phyloP scores from a whole-genome alignment of 2,888 invertebrate genomes.

The Polyommatus iphigenia region DNA sequence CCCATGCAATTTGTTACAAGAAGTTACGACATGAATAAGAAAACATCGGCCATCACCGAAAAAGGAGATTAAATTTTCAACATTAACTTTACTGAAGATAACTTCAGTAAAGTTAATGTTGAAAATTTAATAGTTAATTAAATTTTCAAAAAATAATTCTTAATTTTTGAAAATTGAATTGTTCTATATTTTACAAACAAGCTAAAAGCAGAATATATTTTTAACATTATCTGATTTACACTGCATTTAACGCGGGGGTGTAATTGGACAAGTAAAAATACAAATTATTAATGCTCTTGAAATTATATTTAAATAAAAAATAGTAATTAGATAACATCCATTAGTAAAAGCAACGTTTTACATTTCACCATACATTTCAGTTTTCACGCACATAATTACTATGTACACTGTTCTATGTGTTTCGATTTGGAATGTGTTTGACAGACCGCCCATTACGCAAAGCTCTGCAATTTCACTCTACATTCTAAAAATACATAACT shows the following conservation, averaged over 20 bases:
- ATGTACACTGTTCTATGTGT: background rate
- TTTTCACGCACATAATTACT: background rate
- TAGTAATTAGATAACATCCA: background rate
- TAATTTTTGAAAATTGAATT: too few relatives aligned
- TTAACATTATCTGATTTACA: too few relatives aligned
- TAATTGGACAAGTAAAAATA: conserved; percentile 10
- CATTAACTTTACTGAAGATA: too few relatives aligned
- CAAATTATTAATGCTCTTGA: background rate
- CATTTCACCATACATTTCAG: background rate
- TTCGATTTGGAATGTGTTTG: background rate
- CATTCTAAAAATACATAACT: too few relatives aligned
- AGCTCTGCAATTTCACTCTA: background rate
- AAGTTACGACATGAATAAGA: background rate
- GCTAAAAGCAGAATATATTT: too few relatives aligned
- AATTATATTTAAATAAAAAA: conserved; percentile 33
- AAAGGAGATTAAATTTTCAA: too few relatives aligned
- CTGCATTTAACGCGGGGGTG: background rate
- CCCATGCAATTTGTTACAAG: conserved; percentile 31
- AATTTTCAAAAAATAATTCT: too few relatives aligned
- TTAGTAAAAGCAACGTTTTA: background rate
- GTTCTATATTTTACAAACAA: too few relatives aligned
- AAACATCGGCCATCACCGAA: background rate
- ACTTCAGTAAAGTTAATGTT: too few relatives aligned
- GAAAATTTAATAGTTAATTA: too few relatives aligned
- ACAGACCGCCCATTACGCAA: background rate